These are phyloP conservation scores for Cnemophilus loriae DNA, from an alignment of 2,113 vertebrate genomes.

Conservation along the genomic window DNA sequence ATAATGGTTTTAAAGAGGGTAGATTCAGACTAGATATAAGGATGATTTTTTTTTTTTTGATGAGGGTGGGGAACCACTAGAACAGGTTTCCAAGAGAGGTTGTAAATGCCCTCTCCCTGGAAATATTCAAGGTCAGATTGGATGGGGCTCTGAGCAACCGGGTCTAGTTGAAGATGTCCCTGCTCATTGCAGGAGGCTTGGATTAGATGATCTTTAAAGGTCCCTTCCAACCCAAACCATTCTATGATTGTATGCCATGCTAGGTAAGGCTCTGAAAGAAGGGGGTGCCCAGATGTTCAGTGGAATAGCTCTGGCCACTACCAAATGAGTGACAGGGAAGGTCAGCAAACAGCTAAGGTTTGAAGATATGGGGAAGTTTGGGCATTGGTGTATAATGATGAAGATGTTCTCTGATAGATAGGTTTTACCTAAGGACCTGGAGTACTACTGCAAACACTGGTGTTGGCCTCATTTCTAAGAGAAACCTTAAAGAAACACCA, in stretches of 20 bases:
- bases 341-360: background rate
- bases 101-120: background rate
- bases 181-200: background rate
- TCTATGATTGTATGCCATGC: background rate
- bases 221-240: background rate
- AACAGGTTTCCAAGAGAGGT: background rate
- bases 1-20: background rate
- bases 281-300: background rate
- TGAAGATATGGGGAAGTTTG: background rate
- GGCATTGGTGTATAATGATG: background rate
- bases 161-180: background rate
- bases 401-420: background rate
- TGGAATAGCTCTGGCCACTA: background rate
- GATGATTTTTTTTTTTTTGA: background rate
- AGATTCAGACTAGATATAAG: background rate
- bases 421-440: background rate
- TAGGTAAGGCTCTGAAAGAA: background rate
- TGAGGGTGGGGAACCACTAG: background rate
- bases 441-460: background rate
- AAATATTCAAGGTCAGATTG: background rate
- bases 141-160: background rate
- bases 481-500: background rate
- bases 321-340: background rate
- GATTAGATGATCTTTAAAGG: background rate
- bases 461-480: background rate